Percentiles rank a stretch among this genome's conserved stretches.
Evolutionary conservation across 2,888 invertebrate species (phyloP).

Genomic region (Oxystoma pomonae): DNA sequence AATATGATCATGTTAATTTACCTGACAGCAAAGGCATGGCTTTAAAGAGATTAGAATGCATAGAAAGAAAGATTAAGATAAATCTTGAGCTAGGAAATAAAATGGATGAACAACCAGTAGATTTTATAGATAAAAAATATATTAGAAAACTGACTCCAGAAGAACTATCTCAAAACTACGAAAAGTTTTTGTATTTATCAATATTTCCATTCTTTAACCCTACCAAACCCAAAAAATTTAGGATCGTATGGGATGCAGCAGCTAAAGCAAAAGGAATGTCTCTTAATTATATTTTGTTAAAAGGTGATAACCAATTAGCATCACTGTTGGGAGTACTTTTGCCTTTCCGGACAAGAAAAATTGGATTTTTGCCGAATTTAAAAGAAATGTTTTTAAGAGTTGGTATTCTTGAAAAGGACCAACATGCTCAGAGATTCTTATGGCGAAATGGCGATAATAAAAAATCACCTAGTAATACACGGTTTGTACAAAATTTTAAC

Average conservation of each 20-base stretch:
- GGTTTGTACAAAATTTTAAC: conserved; percentile 24
- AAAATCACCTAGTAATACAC: conserved; percentile 19
- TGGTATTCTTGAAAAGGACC: conserved; percentile 19
- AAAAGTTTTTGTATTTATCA: conserved; percentile 33
- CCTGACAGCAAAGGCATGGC: conserved; percentile 29
- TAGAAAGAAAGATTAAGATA: conserved; percentile 23
- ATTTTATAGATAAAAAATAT: conserved; percentile 27
- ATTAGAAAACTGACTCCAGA: conserved; percentile 9
- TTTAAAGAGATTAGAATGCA: conserved; percentile 12
- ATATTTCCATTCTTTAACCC: conserved; percentile 33
- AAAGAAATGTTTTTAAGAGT: conserved; percentile 25
- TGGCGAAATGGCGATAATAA: too few relatives aligned
- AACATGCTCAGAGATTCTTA: conserved; percentile 34
- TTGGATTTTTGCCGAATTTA: conserved; percentile 36
- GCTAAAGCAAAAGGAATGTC: conserved; percentile 27
- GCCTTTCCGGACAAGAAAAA: conserved; percentile 36
- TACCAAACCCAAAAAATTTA: conserved; percentile 32
- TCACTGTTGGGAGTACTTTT: conserved; percentile 36
- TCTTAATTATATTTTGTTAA: conserved; percentile 33
- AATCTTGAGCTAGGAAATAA: conserved; percentile 16
- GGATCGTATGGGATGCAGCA: conserved; percentile 38
- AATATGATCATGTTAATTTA: conserved; percentile 21
- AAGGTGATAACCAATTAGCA: conserved; percentile 29
- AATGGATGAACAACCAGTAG: conserved; percentile 20
- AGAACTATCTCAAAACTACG: conserved; percentile 17